Evolutionary conservation across 2,888 invertebrate genomes (phyloP), one percentile per base, ranked within the genome.

Genomic region (Cerastoderma edule): DNA sequence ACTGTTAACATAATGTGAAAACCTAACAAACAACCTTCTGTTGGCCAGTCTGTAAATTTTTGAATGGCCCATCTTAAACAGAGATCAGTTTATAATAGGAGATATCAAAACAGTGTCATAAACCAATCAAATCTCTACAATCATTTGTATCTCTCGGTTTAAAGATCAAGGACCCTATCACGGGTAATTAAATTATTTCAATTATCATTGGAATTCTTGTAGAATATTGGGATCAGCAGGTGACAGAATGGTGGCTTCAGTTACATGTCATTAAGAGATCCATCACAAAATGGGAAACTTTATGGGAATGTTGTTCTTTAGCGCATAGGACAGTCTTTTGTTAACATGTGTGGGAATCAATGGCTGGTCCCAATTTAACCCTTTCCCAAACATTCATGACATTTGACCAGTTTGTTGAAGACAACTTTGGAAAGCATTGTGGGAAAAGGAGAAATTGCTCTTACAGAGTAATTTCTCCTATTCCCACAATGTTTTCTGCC

Each of bases 121-220:
- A 50, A 27, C 50, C 50, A 50, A 50, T 10, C 50, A 50, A 24
- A 50, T 22, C 50, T 50, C 22, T 50, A 50, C 22, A 10, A 30
- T 39, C 27, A 24, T 60, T 33, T 39, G 4, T 35, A 60, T 16
- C 60, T 60, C 39, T 27, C 33, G 32, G 60, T 39, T 60, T 60
- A 60, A 33, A 60, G 60, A 60, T 60, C 60, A 60, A 39, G 56
- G 24, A 50, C 4, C 24, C 1, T 60, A 33, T 60, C 27, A 60
- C 27, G 60, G 60, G 60, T 60, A 60, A 60, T 60, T 60, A 60
- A 60, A 60, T 60, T 33, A 60, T 60, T 60, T 24, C 22, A 60
- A 39, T 60, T 60, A 60, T 60, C n/a, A 39, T 16, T 39, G 60
- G 39, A 32, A 27, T 22, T 39, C 39, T 39, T 39, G 16, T 39